phyloP scores from a whole-genome alignment of 2,797 vertebrate genomes.

The Periophthalmus magnuspinnatus region DNA sequence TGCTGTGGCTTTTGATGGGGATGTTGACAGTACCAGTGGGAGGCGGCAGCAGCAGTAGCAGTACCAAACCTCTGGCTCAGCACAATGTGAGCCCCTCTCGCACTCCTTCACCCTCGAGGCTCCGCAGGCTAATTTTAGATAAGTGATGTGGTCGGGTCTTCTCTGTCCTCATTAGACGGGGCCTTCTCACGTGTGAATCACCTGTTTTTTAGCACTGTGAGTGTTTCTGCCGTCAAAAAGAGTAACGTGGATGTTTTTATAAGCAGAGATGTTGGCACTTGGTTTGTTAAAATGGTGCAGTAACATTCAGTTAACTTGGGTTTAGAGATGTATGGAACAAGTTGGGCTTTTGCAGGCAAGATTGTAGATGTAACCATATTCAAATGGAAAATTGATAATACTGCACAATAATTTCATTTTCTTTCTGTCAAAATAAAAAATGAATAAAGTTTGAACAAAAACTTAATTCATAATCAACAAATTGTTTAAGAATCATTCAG shows the following conservation, averaged over 20 bases:
- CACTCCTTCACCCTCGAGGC: constrained; percentile 21
- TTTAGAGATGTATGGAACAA: not conserved
- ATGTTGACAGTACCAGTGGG: constrained; percentile 27
- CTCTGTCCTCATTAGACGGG: constrained; percentile 54
- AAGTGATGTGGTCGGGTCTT: constrained; percentile 54
- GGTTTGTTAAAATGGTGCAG: not conserved
- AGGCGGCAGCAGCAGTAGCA: not conserved
- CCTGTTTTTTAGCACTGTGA: constrained; percentile 52
- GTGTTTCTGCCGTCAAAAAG: constrained; percentile 30
- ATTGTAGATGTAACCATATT: not conserved
- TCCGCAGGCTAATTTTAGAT: constrained; percentile 61
- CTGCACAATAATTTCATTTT: no score
- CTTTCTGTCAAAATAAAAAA: no score
- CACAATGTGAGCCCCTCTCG: constrained; percentile 17
- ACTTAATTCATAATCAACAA: no score
- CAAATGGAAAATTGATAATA: no score
- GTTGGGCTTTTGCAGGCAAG: not conserved
- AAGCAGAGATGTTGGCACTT: not conserved
- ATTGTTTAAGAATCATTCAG: no score
- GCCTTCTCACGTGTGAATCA: constrained; percentile 42
- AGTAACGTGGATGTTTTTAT: constrained; percentile 11
- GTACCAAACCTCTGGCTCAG: constrained; percentile 47
- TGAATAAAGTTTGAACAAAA: no score
- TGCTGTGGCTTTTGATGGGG: constrained; percentile 14
- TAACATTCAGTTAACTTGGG: not conserved